Percentiles rank a stretch among this genome's conserved stretches.
phyloP scores from a whole-genome alignment of 2,888 invertebrate genomes.

The Eilema griseolum region DNA sequence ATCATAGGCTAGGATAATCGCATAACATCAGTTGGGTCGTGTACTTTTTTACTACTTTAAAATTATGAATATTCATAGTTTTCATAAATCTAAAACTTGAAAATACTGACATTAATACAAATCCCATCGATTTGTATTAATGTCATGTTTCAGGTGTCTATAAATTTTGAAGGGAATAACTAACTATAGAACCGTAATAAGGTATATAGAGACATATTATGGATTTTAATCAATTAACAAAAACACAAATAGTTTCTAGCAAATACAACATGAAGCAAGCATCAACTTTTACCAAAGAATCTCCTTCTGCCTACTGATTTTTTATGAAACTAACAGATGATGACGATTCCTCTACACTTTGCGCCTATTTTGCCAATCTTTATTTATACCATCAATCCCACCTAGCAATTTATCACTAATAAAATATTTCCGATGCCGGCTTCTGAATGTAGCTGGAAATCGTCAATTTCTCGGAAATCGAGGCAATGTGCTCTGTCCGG shows the following conservation, averaged over 20 bases:
- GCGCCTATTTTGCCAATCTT: conserved; percentile 28
- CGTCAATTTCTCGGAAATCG: conserved; percentile 79
- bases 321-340: background rate
- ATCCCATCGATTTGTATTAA: background rate
- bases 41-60: background rate
- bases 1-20: too few relatives aligned
- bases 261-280: too few relatives aligned
- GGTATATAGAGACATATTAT: background rate
- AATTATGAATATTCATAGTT: background rate
- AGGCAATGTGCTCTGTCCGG: conserved; percentile 76
- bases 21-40: too few relatives aligned
- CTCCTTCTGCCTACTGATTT: too few relatives aligned
- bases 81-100: too few relatives aligned
- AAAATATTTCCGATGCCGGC: conserved; percentile 79
- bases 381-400: conserved; percentile 34
- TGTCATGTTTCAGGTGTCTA: background rate
- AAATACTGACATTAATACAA: too few relatives aligned
- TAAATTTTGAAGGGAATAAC: background rate
- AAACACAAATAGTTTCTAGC: too few relatives aligned
- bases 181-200: background rate
- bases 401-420: conserved; percentile 74
- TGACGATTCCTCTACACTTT: conserved; percentile 28
- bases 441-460: conserved; percentile 73
- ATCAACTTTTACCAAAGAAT: too few relatives aligned
- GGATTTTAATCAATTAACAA: too few relatives aligned